Base-by-base conservation (phyloP, 2,888 invertebrate genomes). In the Cosmia pyralina region DNA sequence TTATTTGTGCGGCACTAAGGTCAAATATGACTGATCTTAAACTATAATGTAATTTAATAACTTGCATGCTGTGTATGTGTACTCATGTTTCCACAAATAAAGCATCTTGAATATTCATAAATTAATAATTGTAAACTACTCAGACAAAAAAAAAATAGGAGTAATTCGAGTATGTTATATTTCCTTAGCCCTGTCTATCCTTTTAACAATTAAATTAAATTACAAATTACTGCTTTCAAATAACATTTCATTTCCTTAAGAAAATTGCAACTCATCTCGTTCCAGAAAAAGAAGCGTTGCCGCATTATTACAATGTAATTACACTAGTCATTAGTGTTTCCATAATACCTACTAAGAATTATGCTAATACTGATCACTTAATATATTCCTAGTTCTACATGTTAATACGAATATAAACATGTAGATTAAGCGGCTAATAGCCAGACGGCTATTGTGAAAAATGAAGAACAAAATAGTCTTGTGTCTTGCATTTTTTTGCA, bases 351-450 rank as follows among this genome's bases (percentile, higher is more conserved):
- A 57, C 41, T 57, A 58, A 57, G 68, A 77, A 74, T 46, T 67
- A 68, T 77, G 68, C 15, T 50, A 73, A 68, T 77, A 50, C 67
- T 59, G 67, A 73, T 77, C 74, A 73, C 77, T 79, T 73, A 55
- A 67, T 73, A 67, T 22, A 8, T n/a, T 15, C 34, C 22, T 28
- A 57, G 15, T 77, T 50, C 13, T 44, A 22, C 57, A 52, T 77
- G 57, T 58, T 58, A 67, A 74, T 46, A 58, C 8, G 34, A 46
- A 22, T 7, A 58, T 74, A 58, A 46, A 77, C 50, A 58, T 74
- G 68, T 68, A 44, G 57, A 75, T 69, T 60, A 65, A 38, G 5
- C 10, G 11, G 17, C 15, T 62, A 41, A 55, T 22, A 63, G 38
- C 13, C 6, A 19, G 19, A 58, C 5, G 15, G 34, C 8, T 53